These are phyloP conservation scores for Neodontobutis hainanensis DNA, from an alignment of 2,113 vertebrate species.

Conservation along the genomic window DNA sequence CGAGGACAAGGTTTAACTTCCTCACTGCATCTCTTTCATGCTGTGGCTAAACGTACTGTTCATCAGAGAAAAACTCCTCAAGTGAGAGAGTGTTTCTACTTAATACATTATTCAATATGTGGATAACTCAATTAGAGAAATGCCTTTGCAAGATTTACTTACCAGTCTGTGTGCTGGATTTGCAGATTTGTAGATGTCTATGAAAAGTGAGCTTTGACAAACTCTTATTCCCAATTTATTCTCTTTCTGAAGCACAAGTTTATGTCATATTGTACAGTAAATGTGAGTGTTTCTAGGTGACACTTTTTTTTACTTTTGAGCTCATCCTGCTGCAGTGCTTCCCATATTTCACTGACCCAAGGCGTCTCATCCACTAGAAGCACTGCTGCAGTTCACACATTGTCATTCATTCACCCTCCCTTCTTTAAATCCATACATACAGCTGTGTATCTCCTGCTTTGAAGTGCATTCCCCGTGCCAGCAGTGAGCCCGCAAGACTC, in stretches of 20 bases:
- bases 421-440: conserved; percentile 31
- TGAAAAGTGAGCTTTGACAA: conserved; percentile 29
- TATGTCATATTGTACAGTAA: conserved; percentile 12
- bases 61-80: conserved; percentile 53
- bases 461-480: conserved; percentile 40
- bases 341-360: not conserved
- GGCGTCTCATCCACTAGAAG: not conserved
- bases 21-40: conserved; percentile 16
- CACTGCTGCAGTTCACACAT: conserved; percentile 11
- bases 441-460: conserved; percentile 21
- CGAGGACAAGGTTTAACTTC: conserved; percentile 42
- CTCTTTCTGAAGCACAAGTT: not conserved
- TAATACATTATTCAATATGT: conserved; percentile 73
- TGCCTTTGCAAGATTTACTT: conserved; percentile 50
- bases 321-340: not conserved
- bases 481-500: conserved; percentile 19
- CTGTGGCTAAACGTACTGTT: conserved; percentile 54
- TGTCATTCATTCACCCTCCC: not conserved
- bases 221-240: conserved; percentile 5
- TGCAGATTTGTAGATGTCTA: conserved; percentile 24
- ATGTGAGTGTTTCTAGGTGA: conserved; percentile 1
- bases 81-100: conserved; percentile 54
- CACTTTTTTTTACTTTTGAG: not conserved
- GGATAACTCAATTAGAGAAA: conserved; percentile 71
- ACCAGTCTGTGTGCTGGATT: conserved; percentile 11